Percentiles rank a stretch among this genome's conserved stretches.
These are phyloP conservation scores for Percopsis omiscomaycus DNA, from an alignment of 2,797 vertebrate genomes.

Conservation along the genomic window DNA sequence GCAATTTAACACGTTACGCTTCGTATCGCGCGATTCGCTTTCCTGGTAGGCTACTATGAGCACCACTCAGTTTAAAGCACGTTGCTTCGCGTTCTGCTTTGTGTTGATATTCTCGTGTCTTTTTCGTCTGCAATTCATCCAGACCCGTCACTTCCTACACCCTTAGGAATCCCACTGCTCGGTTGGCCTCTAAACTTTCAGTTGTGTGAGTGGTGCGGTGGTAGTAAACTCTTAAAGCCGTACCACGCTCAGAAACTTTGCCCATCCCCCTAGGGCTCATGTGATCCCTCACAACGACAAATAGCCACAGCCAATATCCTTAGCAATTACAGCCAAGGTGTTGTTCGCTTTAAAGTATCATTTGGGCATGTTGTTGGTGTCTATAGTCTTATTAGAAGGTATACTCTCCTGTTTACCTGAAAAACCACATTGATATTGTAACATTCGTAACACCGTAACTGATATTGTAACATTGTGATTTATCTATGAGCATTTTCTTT, in stretches of 20 bases:
- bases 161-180: conserved; percentile 71
- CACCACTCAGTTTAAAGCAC: conserved; percentile 41
- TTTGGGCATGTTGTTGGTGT: conserved; percentile 15
- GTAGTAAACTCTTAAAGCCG: conserved; percentile 86
- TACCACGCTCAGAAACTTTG: conserved; percentile 62
- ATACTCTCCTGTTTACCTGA: too few species aligned
- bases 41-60: neutral
- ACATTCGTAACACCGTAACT: too few species aligned
- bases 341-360: conserved; percentile 43
- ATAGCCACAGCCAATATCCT: conserved; percentile 54
- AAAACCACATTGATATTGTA: too few species aligned
- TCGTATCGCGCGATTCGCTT: conserved; percentile 46
- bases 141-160: conserved; percentile 86
- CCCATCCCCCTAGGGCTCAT: conserved; percentile 72
- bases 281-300: conserved; percentile 61
- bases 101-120: conserved; percentile 53
- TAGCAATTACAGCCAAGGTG: conserved; percentile 49
- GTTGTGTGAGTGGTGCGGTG: conserved; percentile 53
- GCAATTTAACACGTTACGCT: conserved; percentile 14
- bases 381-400: too few species aligned
- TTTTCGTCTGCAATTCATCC: conserved; percentile 43
- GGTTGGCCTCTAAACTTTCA: conserved; percentile 77
- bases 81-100: conserved; percentile 59
- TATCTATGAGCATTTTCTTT: too few species aligned
- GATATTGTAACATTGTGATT: too few species aligned